Percentiles rank a stretch among this genome's conserved stretches.
phyloP scores from a whole-genome alignment of 2,888 invertebrate genomes.

The Macrophya alboannulata region DNA sequence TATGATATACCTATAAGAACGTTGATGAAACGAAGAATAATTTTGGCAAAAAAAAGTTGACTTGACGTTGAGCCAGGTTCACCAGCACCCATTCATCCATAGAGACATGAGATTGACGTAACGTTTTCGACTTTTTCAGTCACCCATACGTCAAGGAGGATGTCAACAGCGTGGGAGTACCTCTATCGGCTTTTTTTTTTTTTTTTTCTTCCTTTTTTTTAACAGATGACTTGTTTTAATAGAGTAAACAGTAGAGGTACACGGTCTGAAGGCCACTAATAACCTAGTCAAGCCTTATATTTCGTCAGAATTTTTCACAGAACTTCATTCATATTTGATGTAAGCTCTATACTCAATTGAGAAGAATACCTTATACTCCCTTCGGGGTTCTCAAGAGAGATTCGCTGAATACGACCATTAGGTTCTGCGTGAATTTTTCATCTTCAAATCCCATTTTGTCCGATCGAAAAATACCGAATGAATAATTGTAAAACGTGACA shows the following conservation, averaged over 20 bases:
- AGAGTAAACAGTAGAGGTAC: not conserved
- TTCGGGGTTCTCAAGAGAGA: not conserved
- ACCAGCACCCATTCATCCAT: not conserved
- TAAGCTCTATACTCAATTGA: not conserved
- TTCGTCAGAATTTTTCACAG: not conserved
- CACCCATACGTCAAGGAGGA: not conserved
- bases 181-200: not conserved
- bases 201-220: not conserved
- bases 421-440: not conserved
- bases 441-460: not conserved
- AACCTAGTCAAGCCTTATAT: not conserved
- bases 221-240: not conserved
- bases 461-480: not conserved
- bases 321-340: not conserved
- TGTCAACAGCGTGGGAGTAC: not conserved
- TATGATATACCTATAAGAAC: not conserved
- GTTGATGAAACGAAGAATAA: not conserved
- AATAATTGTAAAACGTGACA: not conserved
- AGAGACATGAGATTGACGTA: not conserved
- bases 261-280: not conserved
- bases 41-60: not conserved
- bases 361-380: not conserved
- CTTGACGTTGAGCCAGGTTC: not conserved
- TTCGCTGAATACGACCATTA: not conserved
- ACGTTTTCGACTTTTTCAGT: not conserved